phyloP scores from a whole-genome alignment of 2,113 vertebrate genomes.

The Hyperopisus bebe region DNA sequence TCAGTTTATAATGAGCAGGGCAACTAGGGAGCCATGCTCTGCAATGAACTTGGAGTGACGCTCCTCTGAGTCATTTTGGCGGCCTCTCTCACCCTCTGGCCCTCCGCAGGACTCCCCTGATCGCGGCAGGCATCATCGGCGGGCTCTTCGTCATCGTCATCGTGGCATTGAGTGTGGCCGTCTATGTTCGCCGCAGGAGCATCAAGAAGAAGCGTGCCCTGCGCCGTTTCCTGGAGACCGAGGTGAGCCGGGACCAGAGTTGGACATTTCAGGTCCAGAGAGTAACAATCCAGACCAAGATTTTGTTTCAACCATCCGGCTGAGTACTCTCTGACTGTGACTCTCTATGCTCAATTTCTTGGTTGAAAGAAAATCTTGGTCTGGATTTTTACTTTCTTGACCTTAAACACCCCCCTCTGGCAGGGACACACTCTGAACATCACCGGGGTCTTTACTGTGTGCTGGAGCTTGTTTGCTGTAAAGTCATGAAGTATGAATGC shows the following conservation, averaged over 20 bases:
- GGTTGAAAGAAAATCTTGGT: background rate
- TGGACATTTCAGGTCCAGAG: background rate
- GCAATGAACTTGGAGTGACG: background rate
- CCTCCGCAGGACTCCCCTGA: constrained; percentile 78
- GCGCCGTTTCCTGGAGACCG: constrained; percentile 88
- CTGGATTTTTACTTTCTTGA: background rate
- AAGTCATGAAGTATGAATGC: background rate
- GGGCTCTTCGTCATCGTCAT: constrained; percentile 90
- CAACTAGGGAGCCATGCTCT: background rate
- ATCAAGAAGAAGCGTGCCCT: constrained; percentile 96
- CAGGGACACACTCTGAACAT: background rate
- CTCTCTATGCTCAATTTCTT: background rate
- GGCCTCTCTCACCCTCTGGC: constrained; percentile 10
- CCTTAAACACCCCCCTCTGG: background rate
- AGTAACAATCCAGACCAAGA: background rate
- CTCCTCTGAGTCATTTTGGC: background rate
- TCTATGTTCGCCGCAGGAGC: constrained; percentile 84
- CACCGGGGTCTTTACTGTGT: background rate
- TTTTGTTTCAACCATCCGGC: background rate
- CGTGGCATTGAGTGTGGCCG: constrained; percentile 78
- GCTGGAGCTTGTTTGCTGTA: background rate
- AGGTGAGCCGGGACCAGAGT: constrained; percentile 65
- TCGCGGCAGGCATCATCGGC: constrained; percentile 86
- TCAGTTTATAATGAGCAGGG: background rate
- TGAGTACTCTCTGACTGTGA: background rate